Evolutionary conservation across 2,888 invertebrate genomes (phyloP).

Genomic region (Eugnorisma glareosa): DNA sequence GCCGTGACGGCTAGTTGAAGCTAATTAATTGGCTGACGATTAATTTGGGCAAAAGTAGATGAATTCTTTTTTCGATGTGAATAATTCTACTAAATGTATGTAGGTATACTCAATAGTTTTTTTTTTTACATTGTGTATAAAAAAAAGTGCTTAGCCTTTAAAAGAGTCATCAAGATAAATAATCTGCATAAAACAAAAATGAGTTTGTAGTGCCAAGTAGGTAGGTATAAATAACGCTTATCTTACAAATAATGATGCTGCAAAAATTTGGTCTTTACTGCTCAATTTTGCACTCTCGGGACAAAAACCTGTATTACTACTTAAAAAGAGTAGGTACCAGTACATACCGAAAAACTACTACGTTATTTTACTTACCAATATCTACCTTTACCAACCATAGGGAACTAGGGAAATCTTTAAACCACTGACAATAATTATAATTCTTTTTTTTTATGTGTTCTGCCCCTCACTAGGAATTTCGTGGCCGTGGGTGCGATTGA

Average conservation of each 20-base stretch:
- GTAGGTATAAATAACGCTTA: constrained; percentile 31
- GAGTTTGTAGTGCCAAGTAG: not conserved
- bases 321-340: not conserved
- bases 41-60: constrained; percentile 23
- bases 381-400: too few species aligned
- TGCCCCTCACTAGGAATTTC: too few species aligned
- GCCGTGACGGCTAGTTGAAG: constrained; percentile 8
- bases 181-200: constrained; percentile 19
- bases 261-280: constrained; percentile 2
- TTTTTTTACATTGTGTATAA: not conserved
- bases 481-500: too few species aligned
- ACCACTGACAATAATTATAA: too few species aligned
- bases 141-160: constrained; percentile 2
- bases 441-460: too few species aligned
- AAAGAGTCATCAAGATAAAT: constrained; percentile 26
- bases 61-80: not conserved
- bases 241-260: constrained; percentile 9
- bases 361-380: too few species aligned
- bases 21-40: constrained; percentile 8
- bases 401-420: too few species aligned
- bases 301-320: constrained; percentile 3
- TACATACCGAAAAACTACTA: not conserved
- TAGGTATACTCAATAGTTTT: too few species aligned
- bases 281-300: constrained; percentile 3
- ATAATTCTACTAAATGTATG: not conserved